phyloP scores from a whole-genome alignment of 2,888 invertebrate species.

The Sarcophaga caerulescens region DNA sequence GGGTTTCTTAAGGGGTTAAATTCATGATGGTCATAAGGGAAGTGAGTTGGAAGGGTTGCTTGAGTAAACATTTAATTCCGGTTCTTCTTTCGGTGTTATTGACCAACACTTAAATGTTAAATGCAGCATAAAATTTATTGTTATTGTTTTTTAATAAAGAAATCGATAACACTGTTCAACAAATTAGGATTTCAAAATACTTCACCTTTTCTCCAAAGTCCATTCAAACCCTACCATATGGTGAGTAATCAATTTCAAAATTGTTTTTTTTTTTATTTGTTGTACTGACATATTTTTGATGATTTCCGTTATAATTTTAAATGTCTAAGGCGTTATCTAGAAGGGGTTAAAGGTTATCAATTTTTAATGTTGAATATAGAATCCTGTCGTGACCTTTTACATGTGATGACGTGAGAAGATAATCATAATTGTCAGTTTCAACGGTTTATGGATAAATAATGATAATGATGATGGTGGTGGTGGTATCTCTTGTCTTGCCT shows the following conservation, averaged over 20 bases:
- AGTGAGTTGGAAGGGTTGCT: constrained; percentile 46
- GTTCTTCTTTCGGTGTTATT: constrained; percentile 9
- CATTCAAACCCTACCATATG: constrained; percentile 36
- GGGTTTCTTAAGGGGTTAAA: constrained; percentile 44
- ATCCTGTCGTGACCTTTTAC: background rate
- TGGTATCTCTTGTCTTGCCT: constrained; percentile 4
- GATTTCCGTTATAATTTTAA: constrained; percentile 32
- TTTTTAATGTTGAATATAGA: constrained; percentile 30
- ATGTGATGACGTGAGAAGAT: constrained; percentile 63
- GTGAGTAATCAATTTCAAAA: constrained; percentile 22
- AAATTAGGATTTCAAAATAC: constrained; percentile 35
- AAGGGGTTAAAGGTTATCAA: constrained; percentile 51
- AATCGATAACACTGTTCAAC: background rate
- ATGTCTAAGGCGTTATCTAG: background rate
- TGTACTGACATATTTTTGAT: constrained; percentile 56
- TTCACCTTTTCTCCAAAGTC: background rate
- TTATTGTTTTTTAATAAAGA: constrained; percentile 56
- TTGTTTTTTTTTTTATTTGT: too few relatives aligned
- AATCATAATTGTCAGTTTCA: constrained; percentile 59
- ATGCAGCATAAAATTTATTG: constrained; percentile 56
- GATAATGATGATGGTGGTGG: background rate
- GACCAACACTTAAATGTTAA: constrained; percentile 58
- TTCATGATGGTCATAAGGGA: constrained; percentile 25
- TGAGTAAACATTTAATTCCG: background rate
- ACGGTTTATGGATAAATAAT: constrained; percentile 49